Base-by-base conservation (phyloP, 1,140 invertebrate genomes). In the Sinella curviseta region DNA sequence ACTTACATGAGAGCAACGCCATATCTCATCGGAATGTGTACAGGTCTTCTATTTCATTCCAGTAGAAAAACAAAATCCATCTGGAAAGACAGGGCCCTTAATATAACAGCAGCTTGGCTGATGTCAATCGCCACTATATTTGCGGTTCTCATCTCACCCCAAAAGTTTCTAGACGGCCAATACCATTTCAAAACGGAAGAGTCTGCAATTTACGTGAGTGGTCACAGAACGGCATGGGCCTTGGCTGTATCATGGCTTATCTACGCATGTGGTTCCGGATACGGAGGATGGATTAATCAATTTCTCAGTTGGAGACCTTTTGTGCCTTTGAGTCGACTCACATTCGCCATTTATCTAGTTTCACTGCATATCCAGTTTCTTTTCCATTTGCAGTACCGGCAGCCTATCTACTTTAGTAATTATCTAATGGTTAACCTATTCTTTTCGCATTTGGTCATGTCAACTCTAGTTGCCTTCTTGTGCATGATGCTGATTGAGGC, bases 241-340 rank as follows among this genome's bases (percentile, higher is more conserved):
- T 4, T 88, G 0, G 83, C 85, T 12, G 36, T 90, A 3, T 85
- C 83, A 1, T 90, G 90, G 89, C 81, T 89, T 12, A 85, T 87
- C 1, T 88, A 89, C 81, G 88, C 88, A 4, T 90, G 89, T 76
- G 82, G 86, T 20, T 86, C 83, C 55, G 88, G 89, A 34, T 84
- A 87, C 82, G 88, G 86, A 77, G 86, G 88, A 20, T 74, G 70
- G 70, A 74, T 74, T 4, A 74, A 74, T 30, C 30, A 74, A 17
- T 16, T 74, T 31, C 30, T 74, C 8, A 34, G 30, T 17, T 74
- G 70, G 70, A 16, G 24, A 8, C 30, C 70, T 12, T 74, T 31
- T 17, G 26, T 74, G 31, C 70, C 70, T 2, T 74, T 74, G 24
- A 30, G 70, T 20, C 70, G 70, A 74, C 34, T 74, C 4, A 74